Conservation (phyloP, 2,888 invertebrate species). For the Sarcophaga subvicina region DNA sequence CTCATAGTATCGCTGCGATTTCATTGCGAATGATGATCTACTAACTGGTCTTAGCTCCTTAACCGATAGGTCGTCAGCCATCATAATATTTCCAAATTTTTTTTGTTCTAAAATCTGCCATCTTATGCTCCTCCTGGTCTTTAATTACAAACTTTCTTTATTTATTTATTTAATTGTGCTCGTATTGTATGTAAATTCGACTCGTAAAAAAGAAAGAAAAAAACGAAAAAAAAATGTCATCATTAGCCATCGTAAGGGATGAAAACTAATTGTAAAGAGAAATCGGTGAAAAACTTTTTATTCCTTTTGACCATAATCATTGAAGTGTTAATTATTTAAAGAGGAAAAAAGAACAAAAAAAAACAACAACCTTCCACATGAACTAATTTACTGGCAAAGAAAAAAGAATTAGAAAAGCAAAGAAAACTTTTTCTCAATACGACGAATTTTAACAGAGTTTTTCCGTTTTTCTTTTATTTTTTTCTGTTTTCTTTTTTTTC, state of each 20-base stretch:
- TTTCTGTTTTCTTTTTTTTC: background rate
- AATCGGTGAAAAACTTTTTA: slow-evolving; percentile 44
- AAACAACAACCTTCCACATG: slow-evolving; percentile 55
- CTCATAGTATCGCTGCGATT: too few species aligned
- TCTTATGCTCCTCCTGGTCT: background rate
- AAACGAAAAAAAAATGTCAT: slow-evolving; percentile 12
- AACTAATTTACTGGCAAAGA: slow-evolving; percentile 63
- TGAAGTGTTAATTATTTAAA: slow-evolving; percentile 78
- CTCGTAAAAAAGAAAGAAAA: background rate
- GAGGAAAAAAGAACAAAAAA: slow-evolving; percentile 48
- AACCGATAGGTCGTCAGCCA: too few species aligned
- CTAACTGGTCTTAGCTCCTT: too few species aligned
- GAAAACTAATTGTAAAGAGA: slow-evolving; percentile 19
- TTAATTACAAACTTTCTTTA: slow-evolving; percentile 59
- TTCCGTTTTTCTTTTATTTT: background rate
- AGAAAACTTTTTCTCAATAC: slow-evolving; percentile 45
- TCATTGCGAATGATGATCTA: too few species aligned
- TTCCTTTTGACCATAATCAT: slow-evolving; percentile 76
- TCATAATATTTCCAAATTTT: background rate
- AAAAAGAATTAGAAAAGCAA: background rate
- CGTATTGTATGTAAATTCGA: slow-evolving; percentile 49
- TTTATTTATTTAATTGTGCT: slow-evolving; percentile 48
- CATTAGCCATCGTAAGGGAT: slow-evolving; percentile 58
- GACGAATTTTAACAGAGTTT: background rate
- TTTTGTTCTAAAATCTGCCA: background rate